A percentile compares a stretch with the other conserved stretches of the same genome.
phyloP scores from a whole-genome alignment of 1,140 invertebrate genomes.

The Hylyphantes graminicola region DNA sequence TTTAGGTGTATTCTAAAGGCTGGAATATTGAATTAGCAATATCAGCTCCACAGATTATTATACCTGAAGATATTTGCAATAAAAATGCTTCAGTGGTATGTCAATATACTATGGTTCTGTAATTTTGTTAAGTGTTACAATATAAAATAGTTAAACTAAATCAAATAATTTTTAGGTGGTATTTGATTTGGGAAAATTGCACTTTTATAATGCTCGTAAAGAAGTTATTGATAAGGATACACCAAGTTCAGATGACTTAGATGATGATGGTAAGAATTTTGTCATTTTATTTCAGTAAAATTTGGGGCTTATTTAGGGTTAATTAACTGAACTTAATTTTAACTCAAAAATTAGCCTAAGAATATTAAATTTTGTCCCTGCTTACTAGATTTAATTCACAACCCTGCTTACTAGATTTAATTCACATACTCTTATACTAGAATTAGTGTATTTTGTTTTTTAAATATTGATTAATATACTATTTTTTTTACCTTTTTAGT shows the following conservation, averaged over 20 bases:
- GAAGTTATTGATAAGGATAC: conserved; percentile 47
- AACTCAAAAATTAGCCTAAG: no score
- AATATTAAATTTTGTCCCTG: no score
- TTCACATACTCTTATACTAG: no score
- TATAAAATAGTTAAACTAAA: neutral
- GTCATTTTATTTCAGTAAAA: neutral
- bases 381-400: no score
- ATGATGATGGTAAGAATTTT: conserved; percentile 69
- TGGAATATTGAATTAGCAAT: conserved; percentile 93
- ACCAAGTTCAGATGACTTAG: conserved; percentile 62
- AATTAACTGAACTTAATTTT: neutral
- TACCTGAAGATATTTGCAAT: conserved; percentile 82
- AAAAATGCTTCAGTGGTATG: conserved; percentile 82
- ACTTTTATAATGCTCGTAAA: conserved; percentile 65
- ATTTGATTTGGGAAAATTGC: conserved; percentile 69
- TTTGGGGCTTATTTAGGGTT: neutral
- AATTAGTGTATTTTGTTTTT: no score
- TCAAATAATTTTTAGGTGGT: conserved; percentile 63
- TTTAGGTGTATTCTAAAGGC: conserved; percentile 72
- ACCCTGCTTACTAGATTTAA: no score
- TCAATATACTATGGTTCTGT: neutral
- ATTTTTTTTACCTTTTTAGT: no score
- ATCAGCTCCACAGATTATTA: conserved; percentile 89
- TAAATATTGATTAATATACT: no score
- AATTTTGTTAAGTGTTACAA: neutral